A percentile compares a stretch with the other conserved stretches of the same genome.
Conservation (phyloP, 1,140 invertebrate species). For the Drosophila pectinifera region DNA sequence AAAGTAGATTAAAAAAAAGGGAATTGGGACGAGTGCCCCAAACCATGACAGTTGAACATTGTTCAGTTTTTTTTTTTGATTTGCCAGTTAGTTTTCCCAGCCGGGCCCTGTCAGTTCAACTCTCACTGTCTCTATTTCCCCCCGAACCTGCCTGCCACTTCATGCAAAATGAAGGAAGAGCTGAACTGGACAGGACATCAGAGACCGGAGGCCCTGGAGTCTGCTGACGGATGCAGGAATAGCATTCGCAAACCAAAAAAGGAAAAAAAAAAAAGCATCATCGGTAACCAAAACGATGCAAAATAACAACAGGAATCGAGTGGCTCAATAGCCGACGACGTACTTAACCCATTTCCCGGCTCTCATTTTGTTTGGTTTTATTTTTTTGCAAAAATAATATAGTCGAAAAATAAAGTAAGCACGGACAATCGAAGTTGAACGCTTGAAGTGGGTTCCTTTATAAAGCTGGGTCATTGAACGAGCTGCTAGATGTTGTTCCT, state of each 20-base stretch:
- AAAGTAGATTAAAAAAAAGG: background rate
- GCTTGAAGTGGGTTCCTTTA: conserved; percentile 31
- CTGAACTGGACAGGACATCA: conserved; percentile 50
- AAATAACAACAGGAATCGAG: conserved; percentile 42
- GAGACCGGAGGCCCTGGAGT: conserved; percentile 21
- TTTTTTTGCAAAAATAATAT: conserved; percentile 13
- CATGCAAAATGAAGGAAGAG: conserved; percentile 50
- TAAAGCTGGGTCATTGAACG: conserved; percentile 43
- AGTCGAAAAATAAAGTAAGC: conserved; percentile 17
- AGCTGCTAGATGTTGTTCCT: conserved; percentile 22
- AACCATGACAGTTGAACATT: conserved; percentile 26
- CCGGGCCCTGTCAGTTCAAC: conserved; percentile 1
- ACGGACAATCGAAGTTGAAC: conserved; percentile 38
- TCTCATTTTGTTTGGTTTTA: conserved; percentile 6
- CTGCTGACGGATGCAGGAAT: conserved; percentile 56
- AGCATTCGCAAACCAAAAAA: conserved; percentile 17
- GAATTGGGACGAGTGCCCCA: background rate
- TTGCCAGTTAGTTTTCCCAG: conserved; percentile 24
- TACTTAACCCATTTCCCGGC: conserved; percentile 63
- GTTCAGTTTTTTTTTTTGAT: conserved; percentile 14
- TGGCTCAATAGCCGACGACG: conserved; percentile 45
- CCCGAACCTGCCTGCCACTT: conserved; percentile 35
- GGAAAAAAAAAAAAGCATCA: conserved; percentile 2
- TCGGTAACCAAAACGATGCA: conserved; percentile 8
- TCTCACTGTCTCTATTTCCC: conserved; percentile 9